Evolutionary conservation across 2,797 vertebrate species (phyloP).

Genomic region (Austrolebias charrua): DNA sequence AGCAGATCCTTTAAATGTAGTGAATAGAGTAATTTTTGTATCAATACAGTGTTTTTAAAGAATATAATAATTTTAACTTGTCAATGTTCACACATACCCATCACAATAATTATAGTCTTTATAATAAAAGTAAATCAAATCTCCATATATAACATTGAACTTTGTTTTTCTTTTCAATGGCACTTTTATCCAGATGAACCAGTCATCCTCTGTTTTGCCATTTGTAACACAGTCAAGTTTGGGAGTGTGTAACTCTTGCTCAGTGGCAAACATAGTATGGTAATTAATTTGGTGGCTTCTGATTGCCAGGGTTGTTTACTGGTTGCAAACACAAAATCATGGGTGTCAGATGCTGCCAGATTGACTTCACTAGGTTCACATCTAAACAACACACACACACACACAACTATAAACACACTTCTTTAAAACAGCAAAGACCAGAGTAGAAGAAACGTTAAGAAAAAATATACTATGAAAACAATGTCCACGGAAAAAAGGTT

Average conservation of each 20-base stretch:
- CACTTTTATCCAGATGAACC: neutral
- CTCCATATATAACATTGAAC: no score
- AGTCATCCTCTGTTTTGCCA: neutral
- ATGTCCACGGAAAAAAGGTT: neutral
- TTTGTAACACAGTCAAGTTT: constrained; percentile 8
- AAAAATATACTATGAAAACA: neutral
- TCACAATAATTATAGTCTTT: no score
- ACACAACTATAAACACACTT: constrained; percentile 4
- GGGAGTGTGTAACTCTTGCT: constrained; percentile 3
- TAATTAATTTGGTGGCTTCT: constrained; percentile 98
- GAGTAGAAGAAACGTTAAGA: no score
- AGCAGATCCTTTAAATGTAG: no score
- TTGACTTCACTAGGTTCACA: constrained; percentile 78
- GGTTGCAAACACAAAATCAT: constrained; percentile 86
- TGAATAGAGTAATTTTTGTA: no score
- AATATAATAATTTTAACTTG: no score
- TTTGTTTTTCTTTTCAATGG: neutral
- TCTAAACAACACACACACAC: constrained; percentile 15
- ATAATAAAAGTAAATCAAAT: no score
- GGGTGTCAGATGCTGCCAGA: constrained; percentile 90
- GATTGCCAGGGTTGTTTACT: constrained; percentile 96
- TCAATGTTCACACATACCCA: no score
- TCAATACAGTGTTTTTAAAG: no score
- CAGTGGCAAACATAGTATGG: constrained; percentile 69
- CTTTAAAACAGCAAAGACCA: neutral